Evolutionary conservation across 2,888 invertebrate species (phyloP).

Genomic region (Scaptomyza caliginosa): DNA sequence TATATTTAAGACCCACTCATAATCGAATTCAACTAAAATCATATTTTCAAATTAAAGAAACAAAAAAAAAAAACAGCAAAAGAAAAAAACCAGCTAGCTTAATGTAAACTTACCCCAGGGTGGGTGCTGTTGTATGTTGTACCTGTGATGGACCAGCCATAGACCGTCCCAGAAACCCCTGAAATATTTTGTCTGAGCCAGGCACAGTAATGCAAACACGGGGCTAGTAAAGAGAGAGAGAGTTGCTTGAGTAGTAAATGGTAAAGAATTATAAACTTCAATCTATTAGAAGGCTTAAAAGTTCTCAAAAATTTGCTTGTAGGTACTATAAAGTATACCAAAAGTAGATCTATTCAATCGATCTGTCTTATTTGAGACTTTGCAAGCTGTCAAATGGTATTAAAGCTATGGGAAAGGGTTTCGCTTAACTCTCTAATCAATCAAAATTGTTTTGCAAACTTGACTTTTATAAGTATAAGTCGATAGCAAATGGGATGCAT

Average conservation of each 20-base stretch:
- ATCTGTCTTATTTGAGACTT: neutral
- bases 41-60: constrained; percentile 38
- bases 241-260: neutral
- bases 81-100: constrained; percentile 5
- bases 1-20: constrained; percentile 32
- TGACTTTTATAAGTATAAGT: constrained; percentile 26
- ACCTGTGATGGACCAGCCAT: constrained; percentile 68
- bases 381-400: neutral
- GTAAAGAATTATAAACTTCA: neutral
- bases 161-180: constrained; percentile 17
- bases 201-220: constrained; percentile 24
- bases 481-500: constrained; percentile 4
- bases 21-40: constrained; percentile 65
- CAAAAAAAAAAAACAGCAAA: constrained; percentile 5
- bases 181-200: constrained; percentile 32
- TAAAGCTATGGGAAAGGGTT: neutral
- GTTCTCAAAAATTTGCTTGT: too few species aligned
- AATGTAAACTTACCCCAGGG: constrained; percentile 27
- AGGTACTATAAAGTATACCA: too few species aligned
- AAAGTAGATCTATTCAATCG: too few species aligned
- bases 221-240: constrained; percentile 15
- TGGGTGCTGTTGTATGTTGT: constrained; percentile 36
- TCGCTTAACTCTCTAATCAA: constrained; percentile 19
- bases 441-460: constrained; percentile 12
- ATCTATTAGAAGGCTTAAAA: too few species aligned